Conservation (phyloP, 2,797 vertebrate species). For the Halcyon smyrnensis region DNA sequence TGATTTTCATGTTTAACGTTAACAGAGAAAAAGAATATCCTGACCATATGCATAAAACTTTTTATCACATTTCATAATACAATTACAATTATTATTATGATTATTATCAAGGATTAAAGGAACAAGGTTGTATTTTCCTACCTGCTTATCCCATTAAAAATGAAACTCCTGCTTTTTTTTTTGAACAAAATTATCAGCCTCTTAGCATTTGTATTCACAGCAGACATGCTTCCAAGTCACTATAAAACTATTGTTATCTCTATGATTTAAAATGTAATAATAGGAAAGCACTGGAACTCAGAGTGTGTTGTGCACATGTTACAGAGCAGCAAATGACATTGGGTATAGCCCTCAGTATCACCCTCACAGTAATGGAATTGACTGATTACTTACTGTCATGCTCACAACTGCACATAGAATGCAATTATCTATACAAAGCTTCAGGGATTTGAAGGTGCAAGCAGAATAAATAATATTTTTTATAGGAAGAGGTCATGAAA, state of each 20-base stretch:
- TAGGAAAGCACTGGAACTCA: slow-evolving; percentile 22
- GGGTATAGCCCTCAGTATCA: background rate
- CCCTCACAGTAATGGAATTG: slow-evolving; percentile 19
- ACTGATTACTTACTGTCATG: slow-evolving; percentile 54
- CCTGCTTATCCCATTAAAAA: background rate
- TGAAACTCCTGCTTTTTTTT: background rate
- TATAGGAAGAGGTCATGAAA: background rate
- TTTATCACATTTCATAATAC: background rate
- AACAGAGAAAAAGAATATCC: background rate
- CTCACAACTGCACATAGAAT: background rate
- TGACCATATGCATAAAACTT: background rate
- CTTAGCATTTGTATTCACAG: slow-evolving; percentile 25
- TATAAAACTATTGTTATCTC: slow-evolving; percentile 15
- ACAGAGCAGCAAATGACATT: slow-evolving; percentile 33
- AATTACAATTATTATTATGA: background rate
- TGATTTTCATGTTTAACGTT: background rate
- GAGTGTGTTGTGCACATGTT: background rate
- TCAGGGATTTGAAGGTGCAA: slow-evolving; percentile 24
- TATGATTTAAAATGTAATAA: slow-evolving; percentile 68
- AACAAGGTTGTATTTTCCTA: background rate
- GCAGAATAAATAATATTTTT: slow-evolving; percentile 21
- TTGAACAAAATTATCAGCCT: slow-evolving; percentile 3
- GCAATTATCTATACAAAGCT: slow-evolving; percentile 49
- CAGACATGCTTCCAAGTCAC: background rate
- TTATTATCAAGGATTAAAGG: background rate